Conservation (phyloP, 2,888 invertebrate genomes). For the Aricia artaxerxes region DNA sequence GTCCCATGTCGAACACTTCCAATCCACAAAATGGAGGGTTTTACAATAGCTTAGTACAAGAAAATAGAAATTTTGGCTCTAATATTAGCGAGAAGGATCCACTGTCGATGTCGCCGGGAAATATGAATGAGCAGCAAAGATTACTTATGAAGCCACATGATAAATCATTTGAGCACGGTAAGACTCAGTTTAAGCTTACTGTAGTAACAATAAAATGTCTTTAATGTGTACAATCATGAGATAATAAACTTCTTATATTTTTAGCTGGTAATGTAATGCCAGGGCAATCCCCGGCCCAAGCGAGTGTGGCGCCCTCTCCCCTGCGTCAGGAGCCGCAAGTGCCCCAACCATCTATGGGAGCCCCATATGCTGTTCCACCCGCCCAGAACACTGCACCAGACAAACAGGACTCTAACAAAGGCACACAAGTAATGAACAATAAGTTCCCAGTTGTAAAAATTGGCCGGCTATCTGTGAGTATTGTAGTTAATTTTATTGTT, state of each 20-base stretch:
- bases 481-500: conserved; percentile 12
- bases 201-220: neutral
- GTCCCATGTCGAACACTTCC: conserved; percentile 62
- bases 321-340: conserved; percentile 75
- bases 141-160: conserved; percentile 62
- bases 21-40: conserved; percentile 75
- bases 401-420: conserved; percentile 63
- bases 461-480: conserved; percentile 73
- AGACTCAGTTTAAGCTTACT: conserved; percentile 28
- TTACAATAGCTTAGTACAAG: conserved; percentile 69
- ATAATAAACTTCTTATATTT: conserved; percentile 36
- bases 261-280: conserved; percentile 70
- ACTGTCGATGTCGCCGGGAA: conserved; percentile 70
- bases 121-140: conserved; percentile 63
- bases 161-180: conserved; percentile 70
- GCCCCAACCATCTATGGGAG: conserved; percentile 75
- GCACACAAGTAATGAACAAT: conserved; percentile 54
- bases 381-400: conserved; percentile 52
- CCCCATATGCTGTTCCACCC: conserved; percentile 60
- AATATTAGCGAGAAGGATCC: conserved; percentile 72
- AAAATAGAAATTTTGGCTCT: conserved; percentile 65
- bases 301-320: conserved; percentile 81
- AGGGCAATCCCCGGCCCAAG: conserved; percentile 83
- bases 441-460: conserved; percentile 76
- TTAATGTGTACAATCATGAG: neutral